Evolutionary conservation across 2,113 vertebrate genomes (phyloP), one percentile per base, ranked within the genome.

Genomic region (Strix uralensis): DNA sequence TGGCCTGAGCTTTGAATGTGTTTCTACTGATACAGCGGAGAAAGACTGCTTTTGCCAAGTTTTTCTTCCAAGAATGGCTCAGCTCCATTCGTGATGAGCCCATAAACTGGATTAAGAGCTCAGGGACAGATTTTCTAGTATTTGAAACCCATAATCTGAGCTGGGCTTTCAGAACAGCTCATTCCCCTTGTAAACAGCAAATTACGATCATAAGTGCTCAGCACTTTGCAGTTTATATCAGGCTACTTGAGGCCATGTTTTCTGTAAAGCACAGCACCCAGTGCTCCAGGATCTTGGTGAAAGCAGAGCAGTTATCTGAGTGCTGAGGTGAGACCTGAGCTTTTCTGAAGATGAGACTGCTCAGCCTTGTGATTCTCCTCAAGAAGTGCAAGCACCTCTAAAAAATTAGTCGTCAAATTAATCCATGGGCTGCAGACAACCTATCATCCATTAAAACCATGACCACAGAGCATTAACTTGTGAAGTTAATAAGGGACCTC

Each of bases 11-110:
- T 57, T 65, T 90, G 78, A 27, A 7, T 29, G 38, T 25, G 46
- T 77, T 86, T 62, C 61, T 22, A 1, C 40, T 47, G 25, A 34
- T 4, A 3, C 8, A 42, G 8, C 11, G 52, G 18, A 74, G 81
- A 75, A 80, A 26, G 51, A 8, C 23, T 34, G 67, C 51, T 93
- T 79, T 79, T 30, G 82, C 86, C 90, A 71, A 84, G 34, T 62
- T 86, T 77, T 58, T 65, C 52, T 94, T 94, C 92, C 65, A 94
- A 81, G 90, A 88, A 94, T 67, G 86, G 67, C 86, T 93, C 49
- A 9, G 52, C 34, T 90, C 63, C 80, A 40, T 62, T 93, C 2
- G 0, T 74, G 86, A 74, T 30, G 88, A 96, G 55, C 40, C 47
- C 86, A 29, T 47, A 74, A 90, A 81, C 59, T 73, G 57, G 80